phyloP scores from a whole-genome alignment of 2,113 vertebrate genomes.

The Bufo bufo region DNA sequence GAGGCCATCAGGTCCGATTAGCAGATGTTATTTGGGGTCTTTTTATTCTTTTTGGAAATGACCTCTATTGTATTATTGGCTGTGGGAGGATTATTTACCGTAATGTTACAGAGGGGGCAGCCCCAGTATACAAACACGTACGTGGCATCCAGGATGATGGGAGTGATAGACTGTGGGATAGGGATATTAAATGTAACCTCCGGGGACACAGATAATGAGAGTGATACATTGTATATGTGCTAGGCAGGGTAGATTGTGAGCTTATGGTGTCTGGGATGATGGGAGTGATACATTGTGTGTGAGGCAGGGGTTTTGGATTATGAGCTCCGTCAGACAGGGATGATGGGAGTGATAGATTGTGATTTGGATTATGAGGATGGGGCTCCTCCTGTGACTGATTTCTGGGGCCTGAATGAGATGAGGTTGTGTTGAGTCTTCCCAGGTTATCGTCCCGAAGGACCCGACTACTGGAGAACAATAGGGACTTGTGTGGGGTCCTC shows the following conservation, averaged over 20 bases:
- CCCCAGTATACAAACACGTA: no score
- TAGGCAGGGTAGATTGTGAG: not conserved
- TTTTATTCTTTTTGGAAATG: not conserved
- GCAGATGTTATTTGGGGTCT: not conserved
- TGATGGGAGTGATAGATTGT: not conserved
- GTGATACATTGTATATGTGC: not conserved
- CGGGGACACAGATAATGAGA: not conserved
- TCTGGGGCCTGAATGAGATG: no score
- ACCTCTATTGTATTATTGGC: not conserved
- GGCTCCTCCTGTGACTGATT: no score
- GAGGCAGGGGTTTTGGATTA: not conserved
- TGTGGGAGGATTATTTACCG: not conserved
- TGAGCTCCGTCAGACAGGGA: not conserved
- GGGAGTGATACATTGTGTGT: not conserved
- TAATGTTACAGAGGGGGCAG: not conserved
- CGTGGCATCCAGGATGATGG: no score
- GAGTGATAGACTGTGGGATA: no score
- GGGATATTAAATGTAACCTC: no score
- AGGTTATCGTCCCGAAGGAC: no score
- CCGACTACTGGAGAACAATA: no score
- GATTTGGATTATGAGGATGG: no score
- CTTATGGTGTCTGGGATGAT: not conserved
- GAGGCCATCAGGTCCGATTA: not conserved
- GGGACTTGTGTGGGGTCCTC: not conserved
- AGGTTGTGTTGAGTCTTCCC: not conserved